Evolutionary conservation across 2,888 invertebrate species (phyloP).

Genomic region (Cephonodes hylas): DNA sequence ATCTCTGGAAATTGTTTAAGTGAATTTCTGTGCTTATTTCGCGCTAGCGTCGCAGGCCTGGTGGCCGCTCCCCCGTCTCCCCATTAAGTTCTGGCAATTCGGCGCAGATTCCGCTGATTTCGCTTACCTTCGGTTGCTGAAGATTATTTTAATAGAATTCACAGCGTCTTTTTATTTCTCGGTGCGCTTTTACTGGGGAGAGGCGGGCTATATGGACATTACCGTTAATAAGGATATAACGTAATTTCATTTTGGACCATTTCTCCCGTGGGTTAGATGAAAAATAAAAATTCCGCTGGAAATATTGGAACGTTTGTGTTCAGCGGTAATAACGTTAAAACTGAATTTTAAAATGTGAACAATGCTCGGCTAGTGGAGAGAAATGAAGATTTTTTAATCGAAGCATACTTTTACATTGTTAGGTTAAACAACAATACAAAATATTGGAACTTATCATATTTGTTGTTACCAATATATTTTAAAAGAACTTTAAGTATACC

Average conservation of each 20-base stretch:
- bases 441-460: no score
- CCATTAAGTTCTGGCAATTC: constrained; percentile 20
- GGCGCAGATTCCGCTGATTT: constrained; percentile 27
- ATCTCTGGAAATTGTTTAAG: constrained; percentile 9
- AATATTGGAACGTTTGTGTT: constrained; percentile 9
- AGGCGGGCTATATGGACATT: not conserved
- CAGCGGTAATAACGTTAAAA: constrained; percentile 1
- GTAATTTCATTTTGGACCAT: constrained; percentile 8
- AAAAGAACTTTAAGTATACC: no score
- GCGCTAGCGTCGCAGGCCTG: not conserved
- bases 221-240: constrained; percentile 9
- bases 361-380: no score
- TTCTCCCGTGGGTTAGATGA: constrained; percentile 4
- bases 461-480: no score
- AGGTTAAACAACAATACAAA: no score
- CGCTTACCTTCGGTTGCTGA: constrained; percentile 24
- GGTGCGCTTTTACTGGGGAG: constrained; percentile 9
- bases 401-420: no score
- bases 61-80: constrained; percentile 1
- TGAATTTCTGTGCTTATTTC: constrained; percentile 10
- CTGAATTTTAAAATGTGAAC: not conserved
- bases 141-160: constrained; percentile 32
- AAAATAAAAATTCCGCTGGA: not conserved
- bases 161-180: constrained; percentile 10
- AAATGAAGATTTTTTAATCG: no score